Conservation (phyloP, 2,888 invertebrate genomes). For the Microplitis manilae region DNA sequence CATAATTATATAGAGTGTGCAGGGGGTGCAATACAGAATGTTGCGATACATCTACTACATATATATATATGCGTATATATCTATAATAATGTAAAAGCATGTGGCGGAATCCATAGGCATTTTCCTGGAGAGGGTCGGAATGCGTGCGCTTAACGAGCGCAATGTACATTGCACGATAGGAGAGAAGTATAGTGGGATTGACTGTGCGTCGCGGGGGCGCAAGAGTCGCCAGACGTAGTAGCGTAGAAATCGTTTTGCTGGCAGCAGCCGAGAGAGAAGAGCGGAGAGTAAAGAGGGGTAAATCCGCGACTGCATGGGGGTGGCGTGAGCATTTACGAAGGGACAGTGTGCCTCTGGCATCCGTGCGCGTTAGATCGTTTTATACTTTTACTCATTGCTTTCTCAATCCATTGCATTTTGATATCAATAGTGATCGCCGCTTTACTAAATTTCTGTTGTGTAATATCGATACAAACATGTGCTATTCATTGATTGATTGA, state of each 20-base stretch:
- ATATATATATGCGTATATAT: not conserved
- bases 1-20: conserved; percentile 59
- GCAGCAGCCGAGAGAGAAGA: conserved; percentile 39
- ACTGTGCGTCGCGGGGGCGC: conserved; percentile 31
- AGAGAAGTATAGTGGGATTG: conserved; percentile 21
- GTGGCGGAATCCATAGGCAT: conserved; percentile 22
- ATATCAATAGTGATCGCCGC: not conserved
- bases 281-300: conserved; percentile 4
- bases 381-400: not conserved
- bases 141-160: conserved; percentile 38
- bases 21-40: conserved; percentile 15
- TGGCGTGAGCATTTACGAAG: conserved; percentile 62
- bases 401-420: not conserved
- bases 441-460: too few relatives aligned
- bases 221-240: conserved; percentile 50
- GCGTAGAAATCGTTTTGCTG: conserved; percentile 49
- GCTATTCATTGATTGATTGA: too few relatives aligned
- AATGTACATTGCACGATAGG: conserved; percentile 30
- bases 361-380: conserved; percentile 52
- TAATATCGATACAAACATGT: too few relatives aligned
- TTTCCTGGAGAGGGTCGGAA: conserved; percentile 17
- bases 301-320: conserved; percentile 46
- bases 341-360: conserved; percentile 62
- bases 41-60: conserved; percentile 1
- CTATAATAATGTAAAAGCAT: not conserved